phyloP scores from a whole-genome alignment of 2,797 vertebrate genomes.

The Neosilurus mollespiculum region DNA sequence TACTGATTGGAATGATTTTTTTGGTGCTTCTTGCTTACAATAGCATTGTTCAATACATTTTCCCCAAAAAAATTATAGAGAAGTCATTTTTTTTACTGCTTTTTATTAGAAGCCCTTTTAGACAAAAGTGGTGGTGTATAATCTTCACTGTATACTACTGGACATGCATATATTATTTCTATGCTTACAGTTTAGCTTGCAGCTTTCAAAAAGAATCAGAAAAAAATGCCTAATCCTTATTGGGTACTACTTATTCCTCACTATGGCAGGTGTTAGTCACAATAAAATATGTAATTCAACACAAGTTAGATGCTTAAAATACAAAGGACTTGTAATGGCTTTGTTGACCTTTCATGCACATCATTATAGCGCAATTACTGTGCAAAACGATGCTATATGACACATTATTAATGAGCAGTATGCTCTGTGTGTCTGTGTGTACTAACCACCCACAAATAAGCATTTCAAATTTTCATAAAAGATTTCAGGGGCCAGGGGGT shows the following conservation, averaged over 20 bases:
- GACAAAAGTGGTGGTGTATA: too few relatives aligned
- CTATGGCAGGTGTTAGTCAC: not conserved
- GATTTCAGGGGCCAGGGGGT: not conserved
- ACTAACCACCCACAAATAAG: too few relatives aligned
- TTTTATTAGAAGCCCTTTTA: too few relatives aligned
- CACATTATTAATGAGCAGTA: not conserved
- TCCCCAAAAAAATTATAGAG: too few relatives aligned
- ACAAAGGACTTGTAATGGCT: not conserved
- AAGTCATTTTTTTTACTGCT: too few relatives aligned
- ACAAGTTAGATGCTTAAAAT: not conserved
- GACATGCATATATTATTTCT: not conserved
- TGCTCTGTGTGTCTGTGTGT: too few relatives aligned
- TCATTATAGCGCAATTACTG: not conserved
- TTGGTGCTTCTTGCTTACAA: too few relatives aligned
- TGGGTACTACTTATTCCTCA: not conserved
- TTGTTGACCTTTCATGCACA: not conserved
- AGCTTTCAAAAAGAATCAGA: not conserved
- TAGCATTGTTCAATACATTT: too few relatives aligned
- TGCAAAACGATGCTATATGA: not conserved
- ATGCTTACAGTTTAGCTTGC: not conserved
- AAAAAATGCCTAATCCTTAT: not conserved
- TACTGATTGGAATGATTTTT: too few relatives aligned
- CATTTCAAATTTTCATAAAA: not conserved
- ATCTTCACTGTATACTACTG: too few relatives aligned
- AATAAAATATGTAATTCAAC: not conserved